A percentile compares a stretch with the other conserved stretches of the same genome.
These are phyloP conservation scores for Pipistrellus kuhlii DNA, from an alignment of 2,797 vertebrate species.

Conservation along the genomic window DNA sequence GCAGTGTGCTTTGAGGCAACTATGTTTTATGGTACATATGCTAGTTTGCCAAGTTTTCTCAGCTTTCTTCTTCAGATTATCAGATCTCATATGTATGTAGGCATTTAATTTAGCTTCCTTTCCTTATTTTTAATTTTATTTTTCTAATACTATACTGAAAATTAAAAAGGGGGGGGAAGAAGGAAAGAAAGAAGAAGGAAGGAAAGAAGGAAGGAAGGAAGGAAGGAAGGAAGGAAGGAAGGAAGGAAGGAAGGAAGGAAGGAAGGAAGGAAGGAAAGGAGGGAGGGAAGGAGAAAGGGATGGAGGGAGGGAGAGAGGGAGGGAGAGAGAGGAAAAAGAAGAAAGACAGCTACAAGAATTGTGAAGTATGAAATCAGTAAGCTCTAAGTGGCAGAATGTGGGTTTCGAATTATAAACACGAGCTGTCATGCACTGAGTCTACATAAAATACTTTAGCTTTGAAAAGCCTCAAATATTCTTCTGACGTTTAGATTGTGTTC, in stretches of 20 bases:
- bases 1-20: not conserved
- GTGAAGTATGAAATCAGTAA: not conserved
- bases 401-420: not conserved
- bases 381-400: not conserved
- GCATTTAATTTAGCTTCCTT: not conserved
- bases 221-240: not conserved
- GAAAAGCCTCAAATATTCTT: not conserved
- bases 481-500: not conserved
- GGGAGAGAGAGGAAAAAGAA: accelerated
- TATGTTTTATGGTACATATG: not conserved
- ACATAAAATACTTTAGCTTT: not conserved
- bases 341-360: not conserved
- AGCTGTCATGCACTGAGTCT: not conserved
- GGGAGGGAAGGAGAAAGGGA: accelerated
- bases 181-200: too few species aligned
- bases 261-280: accelerated
- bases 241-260: too few species aligned
- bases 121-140: not conserved
- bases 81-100: not conserved
- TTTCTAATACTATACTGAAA: not conserved
- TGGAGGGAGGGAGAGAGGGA: accelerated
- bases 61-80: not conserved
- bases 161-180: not conserved
- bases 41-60: not conserved
- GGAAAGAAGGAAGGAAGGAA: accelerated